These are phyloP conservation scores for Luscinia megarhynchos DNA, from an alignment of 2,797 vertebrate genomes.

Conservation along the genomic window DNA sequence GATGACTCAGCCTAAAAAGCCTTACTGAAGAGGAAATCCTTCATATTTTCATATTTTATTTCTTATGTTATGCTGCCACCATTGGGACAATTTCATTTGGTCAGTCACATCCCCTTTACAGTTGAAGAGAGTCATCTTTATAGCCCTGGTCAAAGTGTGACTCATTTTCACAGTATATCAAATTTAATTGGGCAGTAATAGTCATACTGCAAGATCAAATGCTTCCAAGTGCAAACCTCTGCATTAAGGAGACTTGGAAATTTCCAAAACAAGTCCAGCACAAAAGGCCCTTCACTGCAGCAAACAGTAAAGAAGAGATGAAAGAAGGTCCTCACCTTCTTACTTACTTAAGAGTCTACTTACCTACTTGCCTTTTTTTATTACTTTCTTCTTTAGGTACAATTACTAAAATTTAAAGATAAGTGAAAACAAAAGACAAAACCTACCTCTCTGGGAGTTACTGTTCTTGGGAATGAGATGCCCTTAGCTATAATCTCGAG, in stretches of 20 bases:
- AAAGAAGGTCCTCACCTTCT: background rate
- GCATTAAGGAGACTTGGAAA: background rate
- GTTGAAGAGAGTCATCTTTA: background rate
- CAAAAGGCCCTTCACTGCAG: background rate
- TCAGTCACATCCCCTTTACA: background rate
- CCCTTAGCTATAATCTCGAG: background rate
- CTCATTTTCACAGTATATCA: background rate
- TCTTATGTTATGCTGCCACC: slow-evolving; percentile 78
- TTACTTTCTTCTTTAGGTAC: background rate
- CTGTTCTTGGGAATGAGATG: background rate
- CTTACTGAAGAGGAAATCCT: background rate
- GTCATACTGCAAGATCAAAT: background rate
- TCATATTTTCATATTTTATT: background rate
- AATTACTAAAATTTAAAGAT: background rate
- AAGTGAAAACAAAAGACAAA: background rate
- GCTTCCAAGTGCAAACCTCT: background rate
- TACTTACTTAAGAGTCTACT: too few species aligned
- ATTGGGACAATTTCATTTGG: slow-evolving; percentile 44
- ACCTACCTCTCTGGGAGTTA: background rate
- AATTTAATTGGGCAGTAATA: background rate
- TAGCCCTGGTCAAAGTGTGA: background rate
- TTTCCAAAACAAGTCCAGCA: background rate
- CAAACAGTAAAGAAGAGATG: background rate
- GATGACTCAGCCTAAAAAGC: slow-evolving; percentile 46
- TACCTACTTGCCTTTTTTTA: background rate